These are phyloP conservation scores for Aradophagus sp. DNA, from an alignment of 1,140 invertebrate genomes.

Conservation along the genomic window DNA sequence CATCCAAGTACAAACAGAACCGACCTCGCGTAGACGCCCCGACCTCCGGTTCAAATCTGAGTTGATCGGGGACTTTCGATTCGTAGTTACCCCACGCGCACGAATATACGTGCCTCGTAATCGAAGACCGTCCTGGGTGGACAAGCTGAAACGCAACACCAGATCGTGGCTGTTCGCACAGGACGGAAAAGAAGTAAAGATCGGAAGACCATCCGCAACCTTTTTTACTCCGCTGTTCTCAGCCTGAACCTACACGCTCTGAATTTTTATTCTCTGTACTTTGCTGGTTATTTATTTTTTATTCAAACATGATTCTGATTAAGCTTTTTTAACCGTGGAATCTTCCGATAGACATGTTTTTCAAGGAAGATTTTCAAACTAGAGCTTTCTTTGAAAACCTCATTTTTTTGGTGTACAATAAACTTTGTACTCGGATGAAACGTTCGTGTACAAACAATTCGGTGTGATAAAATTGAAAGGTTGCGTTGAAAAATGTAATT, in stretches of 20 bases:
- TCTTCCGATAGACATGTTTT: no score
- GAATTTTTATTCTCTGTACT: no score
- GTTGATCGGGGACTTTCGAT: constrained; percentile 3
- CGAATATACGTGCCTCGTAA: constrained; percentile 6
- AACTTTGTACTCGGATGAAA: no score
- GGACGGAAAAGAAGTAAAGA: not conserved
- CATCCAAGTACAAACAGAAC: not conserved
- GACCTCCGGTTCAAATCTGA: not conserved
- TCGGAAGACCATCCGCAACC: not conserved
- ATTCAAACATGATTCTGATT: no score
- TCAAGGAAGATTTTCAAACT: no score
- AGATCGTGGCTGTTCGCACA: constrained; percentile 2
- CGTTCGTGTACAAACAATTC: no score
- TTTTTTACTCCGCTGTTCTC: constrained; percentile 6
- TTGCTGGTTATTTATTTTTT: no score
- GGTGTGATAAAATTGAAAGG: not conserved
- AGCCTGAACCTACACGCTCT: no score
- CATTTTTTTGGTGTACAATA: no score
- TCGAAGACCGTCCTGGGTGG: constrained; percentile 12
- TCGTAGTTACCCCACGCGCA: constrained; percentile 13
- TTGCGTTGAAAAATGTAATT: not conserved
- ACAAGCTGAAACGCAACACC: constrained; percentile 2
- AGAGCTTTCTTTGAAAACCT: no score
- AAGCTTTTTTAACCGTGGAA: no score
- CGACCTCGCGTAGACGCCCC: constrained; percentile 22